These are phyloP conservation scores for Cichlasoma orientale DNA, from an alignment of 2,797 vertebrate genomes.

Conservation along the genomic window DNA sequence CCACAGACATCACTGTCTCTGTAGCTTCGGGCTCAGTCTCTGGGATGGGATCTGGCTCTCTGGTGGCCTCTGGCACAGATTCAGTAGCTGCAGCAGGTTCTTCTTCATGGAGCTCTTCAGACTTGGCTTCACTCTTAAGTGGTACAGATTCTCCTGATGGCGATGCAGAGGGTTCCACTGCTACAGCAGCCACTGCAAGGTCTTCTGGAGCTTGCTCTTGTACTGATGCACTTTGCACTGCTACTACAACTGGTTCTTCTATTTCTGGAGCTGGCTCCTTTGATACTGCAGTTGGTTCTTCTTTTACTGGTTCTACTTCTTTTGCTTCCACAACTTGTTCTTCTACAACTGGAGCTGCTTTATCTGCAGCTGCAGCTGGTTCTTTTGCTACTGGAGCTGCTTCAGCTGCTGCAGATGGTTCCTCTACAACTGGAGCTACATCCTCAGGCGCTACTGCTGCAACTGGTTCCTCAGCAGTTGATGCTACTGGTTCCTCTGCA, in stretches of 20 bases:
- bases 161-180: background rate
- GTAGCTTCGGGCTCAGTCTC: conserved; percentile 44
- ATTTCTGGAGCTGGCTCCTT: background rate
- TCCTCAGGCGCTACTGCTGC: conserved; percentile 2
- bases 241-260: background rate
- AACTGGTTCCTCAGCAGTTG: background rate
- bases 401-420: conserved; percentile 11
- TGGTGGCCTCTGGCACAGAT: conserved; percentile 38
- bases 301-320: conserved; percentile 4
- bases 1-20: conserved; percentile 18
- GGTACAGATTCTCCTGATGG: conserved; percentile 16
- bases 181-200: background rate
- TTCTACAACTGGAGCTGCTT: background rate
- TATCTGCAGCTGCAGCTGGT: background rate
- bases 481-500: background rate
- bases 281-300: background rate
- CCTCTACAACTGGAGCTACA: background rate
- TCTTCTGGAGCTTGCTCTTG: background rate
- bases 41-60: conserved; percentile 43
- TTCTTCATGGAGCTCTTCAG: conserved; percentile 28
- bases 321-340: background rate
- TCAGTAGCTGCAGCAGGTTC: conserved; percentile 31
- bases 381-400: conserved; percentile 3
- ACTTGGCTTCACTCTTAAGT: conserved; percentile 22
- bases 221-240: background rate